Base-by-base conservation (phyloP, 2,888 invertebrate genomes). In the Acronicta alni region DNA sequence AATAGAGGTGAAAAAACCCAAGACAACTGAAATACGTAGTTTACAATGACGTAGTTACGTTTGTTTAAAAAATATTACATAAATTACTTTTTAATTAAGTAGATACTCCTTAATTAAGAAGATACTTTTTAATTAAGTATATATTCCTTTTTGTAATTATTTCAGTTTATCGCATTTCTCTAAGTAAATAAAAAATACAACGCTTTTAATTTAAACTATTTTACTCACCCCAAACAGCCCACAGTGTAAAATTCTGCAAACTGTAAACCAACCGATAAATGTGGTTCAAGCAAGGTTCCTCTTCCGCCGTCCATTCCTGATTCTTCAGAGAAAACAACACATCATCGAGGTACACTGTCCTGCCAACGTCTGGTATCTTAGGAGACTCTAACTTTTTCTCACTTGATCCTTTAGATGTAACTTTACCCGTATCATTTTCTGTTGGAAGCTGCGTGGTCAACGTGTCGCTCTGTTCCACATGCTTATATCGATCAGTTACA, bases 181-280 rank as follows among this genome's bases (percentile, higher is more conserved):
- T 30, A 6, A 9, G 26, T 26, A 6, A 26, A 3, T 26, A 6
- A 26, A 26, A 6, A 1, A 26, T 30, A 10, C 1, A 30, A 10
- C 0, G 30, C 1, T 4, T 14, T 32, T 32, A 12, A 32, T 5
- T 14, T 8, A 23, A 39, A n/a, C 32, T 14, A 26, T 16, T 5
- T 0, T 18, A 90, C 95, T 91, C 82, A 95, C 95, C 91, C 94
- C 95, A 95, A 67, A 95, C 93, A 0, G 95, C 94, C 95, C 95
- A 95, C 16, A 95, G 72, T 0, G 95, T 95, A 59, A 94, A 93
- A 75, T 95, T 95, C 72, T 93, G 91, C 68, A 95, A 80, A 45
- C 84, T 84, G 6, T 82, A 75, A 12, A 94, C 79, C 77, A 93
- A 66, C n/a, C 72, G 64, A 26, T 89, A 69, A 1, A 92, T 92